Evolutionary conservation across 2,113 vertebrate species (phyloP), one percentile per base, ranked within the genome.

Genomic region (Sylvia atricapilla): DNA sequence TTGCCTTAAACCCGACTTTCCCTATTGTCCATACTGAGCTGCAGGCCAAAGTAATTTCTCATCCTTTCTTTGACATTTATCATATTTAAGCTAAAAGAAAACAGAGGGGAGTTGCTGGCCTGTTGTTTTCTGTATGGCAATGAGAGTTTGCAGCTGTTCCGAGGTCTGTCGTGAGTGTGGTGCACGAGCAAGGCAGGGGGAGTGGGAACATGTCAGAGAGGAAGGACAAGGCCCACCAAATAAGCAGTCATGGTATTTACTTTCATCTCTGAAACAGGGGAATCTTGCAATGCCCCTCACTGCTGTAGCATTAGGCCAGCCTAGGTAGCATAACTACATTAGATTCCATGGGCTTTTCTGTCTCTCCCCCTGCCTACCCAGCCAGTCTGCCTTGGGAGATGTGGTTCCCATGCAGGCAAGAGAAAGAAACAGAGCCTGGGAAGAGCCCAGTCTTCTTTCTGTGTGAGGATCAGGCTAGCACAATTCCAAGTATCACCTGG

Each of bases 91-190:
- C 49, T 79, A 62, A 58, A 95, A 89, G 43, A 68, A 90, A 84
- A 72, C 39, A 77, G 87, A 58, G 22, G 6, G 28, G 9, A 44
- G 37, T 84, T 81, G 44, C 73, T 62, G 37, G 64, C 31, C 62
- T 88, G 53, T 63, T 79, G 43, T 81, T 95, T 95, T 94, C 83
- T 20, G 3, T 68, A 81, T 37, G 72, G 55, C 46, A 49, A 22
- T 94, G 92, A 92, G 52, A 68, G 37, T 89, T 94, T 92, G 78
- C 93, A 94, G 94, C 90, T 94, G 85, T 58, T 78, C 70, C 30
- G 82, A 84, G n/a, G 56, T 56, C 15, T 89, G 52, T 78, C 0
- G 0, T 20, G 17, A 60, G 27, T 21, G 1, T 2, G 7, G 55
- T 84, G 74, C 10, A 1, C 2, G 0, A 81, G 56, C 27, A 84